These are phyloP conservation scores for Drosophila paranaensis DNA, from an alignment of 2,888 invertebrate species.

Conservation along the genomic window DNA sequence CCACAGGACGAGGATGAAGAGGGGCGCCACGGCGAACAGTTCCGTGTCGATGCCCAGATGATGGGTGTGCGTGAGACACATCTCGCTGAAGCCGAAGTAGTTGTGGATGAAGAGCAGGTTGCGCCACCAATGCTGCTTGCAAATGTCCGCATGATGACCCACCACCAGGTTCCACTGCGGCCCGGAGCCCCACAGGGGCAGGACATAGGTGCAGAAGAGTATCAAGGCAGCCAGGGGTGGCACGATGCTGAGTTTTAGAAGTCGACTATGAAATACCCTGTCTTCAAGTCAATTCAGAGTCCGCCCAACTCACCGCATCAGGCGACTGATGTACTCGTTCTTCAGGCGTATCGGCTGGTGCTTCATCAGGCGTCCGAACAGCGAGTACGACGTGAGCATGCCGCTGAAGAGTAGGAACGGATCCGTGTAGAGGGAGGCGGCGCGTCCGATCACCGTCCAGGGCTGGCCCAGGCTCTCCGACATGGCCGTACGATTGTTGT, in stretches of 20 bases:
- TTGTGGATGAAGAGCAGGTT: conserved; percentile 90
- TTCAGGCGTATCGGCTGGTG: conserved; percentile 86
- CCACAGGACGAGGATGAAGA: conserved; percentile 87
- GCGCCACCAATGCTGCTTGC: conserved; percentile 89
- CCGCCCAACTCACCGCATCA: conserved; percentile 85
- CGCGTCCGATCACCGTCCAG: conserved; percentile 89
- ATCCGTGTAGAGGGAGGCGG: conserved; percentile 90
- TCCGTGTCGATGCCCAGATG: conserved; percentile 90
- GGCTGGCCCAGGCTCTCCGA: conserved; percentile 88
- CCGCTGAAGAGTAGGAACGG: conserved; percentile 90
- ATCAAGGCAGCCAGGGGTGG: conserved; percentile 88
- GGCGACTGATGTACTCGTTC: conserved; percentile 87
- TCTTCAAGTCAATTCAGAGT: accelerated
- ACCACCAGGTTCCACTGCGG: conserved; percentile 90
- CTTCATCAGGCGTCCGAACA: conserved; percentile 87
- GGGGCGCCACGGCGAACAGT: conserved; percentile 87
- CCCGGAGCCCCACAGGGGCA: conserved; percentile 88
- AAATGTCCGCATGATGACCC: conserved; percentile 88
- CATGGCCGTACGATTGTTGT: conserved; percentile 88
- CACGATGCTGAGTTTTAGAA: conserved; percentile 85
- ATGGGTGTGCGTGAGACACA: conserved; percentile 90
- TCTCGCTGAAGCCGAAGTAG: conserved; percentile 90
- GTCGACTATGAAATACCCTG: not conserved
- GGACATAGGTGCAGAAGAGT: conserved; percentile 88
- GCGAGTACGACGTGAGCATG: conserved; percentile 88